phyloP scores from a whole-genome alignment of 2,797 vertebrate genomes.

The Melanogrammus aeglefinus region DNA sequence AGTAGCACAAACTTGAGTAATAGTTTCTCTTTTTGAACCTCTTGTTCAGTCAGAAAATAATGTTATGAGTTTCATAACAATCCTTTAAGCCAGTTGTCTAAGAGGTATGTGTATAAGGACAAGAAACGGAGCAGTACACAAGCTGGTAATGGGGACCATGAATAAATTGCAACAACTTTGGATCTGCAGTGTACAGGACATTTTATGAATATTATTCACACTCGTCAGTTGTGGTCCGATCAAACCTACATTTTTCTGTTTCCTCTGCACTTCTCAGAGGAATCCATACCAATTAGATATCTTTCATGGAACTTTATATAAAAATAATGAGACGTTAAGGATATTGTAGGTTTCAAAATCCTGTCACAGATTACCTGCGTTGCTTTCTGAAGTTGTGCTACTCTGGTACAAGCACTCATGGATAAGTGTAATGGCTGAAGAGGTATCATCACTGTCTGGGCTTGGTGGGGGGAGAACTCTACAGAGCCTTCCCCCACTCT shows the following conservation, averaged over 20 bases:
- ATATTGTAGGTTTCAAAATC: slow-evolving; percentile 24
- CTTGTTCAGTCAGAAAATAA: slow-evolving; percentile 39
- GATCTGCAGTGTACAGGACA: slow-evolving; percentile 14
- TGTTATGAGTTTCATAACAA: slow-evolving; percentile 18
- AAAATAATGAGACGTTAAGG: neutral
- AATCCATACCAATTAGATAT: slow-evolving; percentile 2
- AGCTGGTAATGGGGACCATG: slow-evolving; percentile 19
- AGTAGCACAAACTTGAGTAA: slow-evolving; percentile 18
- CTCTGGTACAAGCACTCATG: slow-evolving; percentile 40
- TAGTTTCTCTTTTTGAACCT: slow-evolving; percentile 29
- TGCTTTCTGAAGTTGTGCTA: slow-evolving; percentile 38
- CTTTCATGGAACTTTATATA: neutral
- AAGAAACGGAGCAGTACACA: neutral
- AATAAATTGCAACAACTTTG: slow-evolving; percentile 27
- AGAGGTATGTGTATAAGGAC: slow-evolving; percentile 9
- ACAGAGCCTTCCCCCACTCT: slow-evolving; percentile 49
- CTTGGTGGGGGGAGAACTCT: slow-evolving; percentile 52
- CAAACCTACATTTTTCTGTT: neutral
- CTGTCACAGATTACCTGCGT: slow-evolving; percentile 17
- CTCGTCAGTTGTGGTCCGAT: neutral
- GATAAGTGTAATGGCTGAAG: slow-evolving; percentile 50
- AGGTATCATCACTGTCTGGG: slow-evolving; percentile 59
- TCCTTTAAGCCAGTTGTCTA: slow-evolving; percentile 18
- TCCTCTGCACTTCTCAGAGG: neutral
- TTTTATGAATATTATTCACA: neutral